A percentile compares a stretch with the other conserved stretches of the same genome.
phyloP scores from a whole-genome alignment of 2,797 vertebrate genomes.

The Enteromius afrohamiltoni region DNA sequence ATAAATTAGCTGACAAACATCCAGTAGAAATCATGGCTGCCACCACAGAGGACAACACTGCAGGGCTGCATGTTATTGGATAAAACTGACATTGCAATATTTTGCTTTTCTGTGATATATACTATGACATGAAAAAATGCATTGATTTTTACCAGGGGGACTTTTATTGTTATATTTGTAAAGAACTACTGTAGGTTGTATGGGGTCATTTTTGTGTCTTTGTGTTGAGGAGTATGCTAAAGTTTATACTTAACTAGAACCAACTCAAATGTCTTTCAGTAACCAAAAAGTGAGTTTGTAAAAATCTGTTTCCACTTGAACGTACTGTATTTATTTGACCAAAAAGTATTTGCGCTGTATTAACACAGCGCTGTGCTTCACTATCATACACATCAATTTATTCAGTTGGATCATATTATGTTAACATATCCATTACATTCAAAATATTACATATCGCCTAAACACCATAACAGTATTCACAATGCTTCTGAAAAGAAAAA shows the following conservation, averaged over 20 bases:
- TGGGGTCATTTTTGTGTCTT: neutral
- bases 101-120: neutral
- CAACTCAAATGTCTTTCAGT: neutral
- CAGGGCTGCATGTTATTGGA: neutral
- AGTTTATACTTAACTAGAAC: neutral
- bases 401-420: neutral
- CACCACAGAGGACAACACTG: constrained; percentile 7
- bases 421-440: neutral
- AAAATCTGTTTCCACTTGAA: neutral
- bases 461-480: neutral
- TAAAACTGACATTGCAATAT: neutral
- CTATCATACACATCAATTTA: neutral
- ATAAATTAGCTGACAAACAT: constrained; percentile 50
- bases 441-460: neutral
- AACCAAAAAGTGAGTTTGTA: neutral
- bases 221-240: neutral
- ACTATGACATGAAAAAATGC: neutral
- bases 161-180: neutral
- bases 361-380: neutral
- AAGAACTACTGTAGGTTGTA: neutral
- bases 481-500: neutral
- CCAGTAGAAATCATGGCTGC: constrained; percentile 30
- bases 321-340: neutral
- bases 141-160: neutral
- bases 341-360: too few relatives aligned